Conservation (phyloP, 53 echinoderm and acorn worm species). For the Antedon mediterranea region DNA sequence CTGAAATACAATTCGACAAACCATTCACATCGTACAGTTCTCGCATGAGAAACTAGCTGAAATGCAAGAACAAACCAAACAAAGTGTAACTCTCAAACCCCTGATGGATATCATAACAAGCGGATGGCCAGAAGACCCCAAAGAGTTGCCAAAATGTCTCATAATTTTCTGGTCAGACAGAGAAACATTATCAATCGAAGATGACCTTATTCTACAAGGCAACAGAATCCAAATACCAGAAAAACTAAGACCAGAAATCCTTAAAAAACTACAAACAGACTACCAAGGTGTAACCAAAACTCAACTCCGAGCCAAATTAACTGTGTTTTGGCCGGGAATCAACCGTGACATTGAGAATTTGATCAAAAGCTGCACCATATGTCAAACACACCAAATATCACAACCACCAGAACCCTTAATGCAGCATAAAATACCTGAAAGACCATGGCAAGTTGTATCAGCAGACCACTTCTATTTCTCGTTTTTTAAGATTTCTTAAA, state of each 20-base stretch:
- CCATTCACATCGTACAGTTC: constrained; percentile 32
- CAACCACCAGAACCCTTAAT: constrained; percentile 21
- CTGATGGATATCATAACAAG: constrained; percentile 7
- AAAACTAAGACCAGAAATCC: constrained; percentile 6
- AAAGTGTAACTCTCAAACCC: constrained; percentile 4
- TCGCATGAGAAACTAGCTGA: constrained; percentile 14
- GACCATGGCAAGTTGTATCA: too few species aligned
- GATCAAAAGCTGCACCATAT: constrained; percentile 19
- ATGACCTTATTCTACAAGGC: neutral
- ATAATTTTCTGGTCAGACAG: constrained; percentile 15
- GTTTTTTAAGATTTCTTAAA: too few species aligned
- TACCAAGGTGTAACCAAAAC: constrained; percentile 21
- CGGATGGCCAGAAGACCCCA: constrained; percentile 13
- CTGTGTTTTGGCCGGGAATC: constrained; percentile 21
- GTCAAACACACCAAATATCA: constrained; percentile 18
- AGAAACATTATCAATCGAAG: neutral
- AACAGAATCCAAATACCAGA: constrained; percentile 7
- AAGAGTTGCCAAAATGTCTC: constrained; percentile 21
- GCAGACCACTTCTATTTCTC: too few species aligned
- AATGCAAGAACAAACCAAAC: constrained; percentile 22
- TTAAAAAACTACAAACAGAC: constrained; percentile 27
- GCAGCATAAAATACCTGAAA: too few species aligned
- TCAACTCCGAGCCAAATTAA: constrained; percentile 23
- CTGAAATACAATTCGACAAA: neutral
- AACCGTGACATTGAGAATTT: constrained; percentile 35